Evolutionary conservation across 2,888 invertebrate species (phyloP).

Genomic region (Anorthoa munda): DNA sequence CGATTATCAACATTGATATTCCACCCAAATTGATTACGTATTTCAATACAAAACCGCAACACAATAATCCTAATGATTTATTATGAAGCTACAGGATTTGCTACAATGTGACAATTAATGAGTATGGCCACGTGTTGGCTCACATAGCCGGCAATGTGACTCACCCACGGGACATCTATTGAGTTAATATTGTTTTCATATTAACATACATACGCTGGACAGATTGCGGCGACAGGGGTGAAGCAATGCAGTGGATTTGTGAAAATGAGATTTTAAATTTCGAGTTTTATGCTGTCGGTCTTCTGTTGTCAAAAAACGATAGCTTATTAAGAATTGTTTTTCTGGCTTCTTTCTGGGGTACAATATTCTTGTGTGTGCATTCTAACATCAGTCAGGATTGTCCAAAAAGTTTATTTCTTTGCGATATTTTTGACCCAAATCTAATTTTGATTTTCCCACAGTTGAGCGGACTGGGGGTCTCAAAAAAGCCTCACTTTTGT

Average conservation of each 20-base stretch:
- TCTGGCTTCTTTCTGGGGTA: too few relatives aligned
- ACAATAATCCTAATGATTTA: constrained; percentile 20
- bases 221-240: constrained; percentile 37
- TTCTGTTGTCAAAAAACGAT: background rate
- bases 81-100: constrained; percentile 45
- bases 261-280: background rate
- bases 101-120: constrained; percentile 55
- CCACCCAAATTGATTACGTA: background rate
- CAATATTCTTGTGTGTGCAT: too few relatives aligned
- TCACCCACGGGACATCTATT: constrained; percentile 41
- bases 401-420: too few relatives aligned
- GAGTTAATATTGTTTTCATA: constrained; percentile 49
- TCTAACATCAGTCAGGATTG: too few relatives aligned
- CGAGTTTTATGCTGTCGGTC: background rate
- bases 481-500: too few relatives aligned
- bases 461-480: too few relatives aligned
- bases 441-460: too few relatives aligned
- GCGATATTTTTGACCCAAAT: too few relatives aligned
- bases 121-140: constrained; percentile 55
- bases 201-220: constrained; percentile 18
- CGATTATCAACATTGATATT: background rate
- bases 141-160: constrained; percentile 62
- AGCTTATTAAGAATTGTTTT: background rate
- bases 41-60: background rate
- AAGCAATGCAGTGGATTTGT: constrained; percentile 26